phyloP scores from a whole-genome alignment of 2,888 invertebrate species.

The Eretmocerus hayati region DNA sequence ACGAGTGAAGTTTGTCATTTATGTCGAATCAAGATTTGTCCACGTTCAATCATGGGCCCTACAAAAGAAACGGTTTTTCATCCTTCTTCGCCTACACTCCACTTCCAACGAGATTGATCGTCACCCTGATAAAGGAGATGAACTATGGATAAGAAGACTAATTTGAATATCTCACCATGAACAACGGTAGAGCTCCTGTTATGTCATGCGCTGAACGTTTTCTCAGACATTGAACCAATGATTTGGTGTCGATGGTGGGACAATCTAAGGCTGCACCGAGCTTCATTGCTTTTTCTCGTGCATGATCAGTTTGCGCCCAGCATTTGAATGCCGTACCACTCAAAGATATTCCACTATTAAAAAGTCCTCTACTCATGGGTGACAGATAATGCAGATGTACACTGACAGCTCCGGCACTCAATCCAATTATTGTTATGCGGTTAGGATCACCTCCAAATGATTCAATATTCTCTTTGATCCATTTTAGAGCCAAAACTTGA shows the following conservation, averaged over 20 bases:
- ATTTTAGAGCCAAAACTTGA: slow-evolving; percentile 62
- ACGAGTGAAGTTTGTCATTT: too few relatives aligned
- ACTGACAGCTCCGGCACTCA: slow-evolving; percentile 69
- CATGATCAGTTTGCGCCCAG: slow-evolving; percentile 34
- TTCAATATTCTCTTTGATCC: slow-evolving; percentile 62
- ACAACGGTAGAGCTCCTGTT: slow-evolving; percentile 53
- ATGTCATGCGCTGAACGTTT: slow-evolving; percentile 56
- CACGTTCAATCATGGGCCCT: too few relatives aligned
- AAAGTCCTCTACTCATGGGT: slow-evolving; percentile 33
- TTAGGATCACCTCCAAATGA: slow-evolving; percentile 67
- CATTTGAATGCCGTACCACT: slow-evolving; percentile 63
- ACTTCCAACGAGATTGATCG: too few relatives aligned
- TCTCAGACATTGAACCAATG: slow-evolving; percentile 56
- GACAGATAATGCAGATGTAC: slow-evolving; percentile 67
- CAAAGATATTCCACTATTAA: slow-evolving; percentile 55
- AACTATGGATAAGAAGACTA: too few relatives aligned
- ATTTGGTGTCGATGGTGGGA: slow-evolving; percentile 48
- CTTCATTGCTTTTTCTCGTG: slow-evolving; percentile 55
- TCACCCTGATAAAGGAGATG: too few relatives aligned
- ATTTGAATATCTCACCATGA: slow-evolving; percentile 48
- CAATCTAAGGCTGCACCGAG: slow-evolving; percentile 61
- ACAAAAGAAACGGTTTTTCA: too few relatives aligned
- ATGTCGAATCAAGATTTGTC: too few relatives aligned
- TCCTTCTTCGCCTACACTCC: too few relatives aligned
- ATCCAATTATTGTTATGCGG: slow-evolving; percentile 61